These are phyloP conservation scores for Drosophila mojavensis DNA, from an alignment of 1,140 invertebrate genomes.

Conservation along the genomic window DNA sequence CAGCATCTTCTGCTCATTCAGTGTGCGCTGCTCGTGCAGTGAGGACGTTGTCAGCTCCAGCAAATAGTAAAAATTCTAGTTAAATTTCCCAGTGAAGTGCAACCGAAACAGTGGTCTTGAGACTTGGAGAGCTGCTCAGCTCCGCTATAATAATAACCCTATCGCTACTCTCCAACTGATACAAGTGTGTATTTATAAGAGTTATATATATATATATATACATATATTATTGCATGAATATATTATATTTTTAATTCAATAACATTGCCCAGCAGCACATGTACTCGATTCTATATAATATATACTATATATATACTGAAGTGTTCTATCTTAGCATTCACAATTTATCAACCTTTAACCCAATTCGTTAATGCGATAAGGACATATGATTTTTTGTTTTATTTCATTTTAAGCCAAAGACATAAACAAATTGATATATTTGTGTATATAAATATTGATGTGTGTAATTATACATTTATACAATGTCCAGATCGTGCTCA, in stretches of 20 bases:
- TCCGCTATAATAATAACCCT: not conserved
- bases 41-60: constrained; percentile 50
- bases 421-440: constrained; percentile 6
- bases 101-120: not conserved
- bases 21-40: constrained; percentile 57
- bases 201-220: not conserved
- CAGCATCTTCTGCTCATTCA: constrained; percentile 60
- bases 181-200: constrained; percentile 13
- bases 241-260: constrained; percentile 8
- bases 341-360: constrained; percentile 76
- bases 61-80: constrained; percentile 8
- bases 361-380: constrained; percentile 46
- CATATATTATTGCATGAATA: not conserved
- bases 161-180: not conserved
- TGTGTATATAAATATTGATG: constrained; percentile 7
- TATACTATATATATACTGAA: not conserved
- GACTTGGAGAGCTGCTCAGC: not conserved
- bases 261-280: not conserved
- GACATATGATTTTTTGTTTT: constrained; percentile 22
- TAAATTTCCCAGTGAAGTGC: not conserved
- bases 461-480: not conserved
- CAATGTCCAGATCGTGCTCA: constrained; percentile 25
- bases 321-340: constrained; percentile 23
- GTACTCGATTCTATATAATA: constrained; percentile 9
- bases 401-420: constrained; percentile 7